A percentile compares a stretch with the other conserved stretches of the same genome.
Evolutionary conservation across 2,113 vertebrate genomes (phyloP).

Genomic region (Amblyornis subalaris): DNA sequence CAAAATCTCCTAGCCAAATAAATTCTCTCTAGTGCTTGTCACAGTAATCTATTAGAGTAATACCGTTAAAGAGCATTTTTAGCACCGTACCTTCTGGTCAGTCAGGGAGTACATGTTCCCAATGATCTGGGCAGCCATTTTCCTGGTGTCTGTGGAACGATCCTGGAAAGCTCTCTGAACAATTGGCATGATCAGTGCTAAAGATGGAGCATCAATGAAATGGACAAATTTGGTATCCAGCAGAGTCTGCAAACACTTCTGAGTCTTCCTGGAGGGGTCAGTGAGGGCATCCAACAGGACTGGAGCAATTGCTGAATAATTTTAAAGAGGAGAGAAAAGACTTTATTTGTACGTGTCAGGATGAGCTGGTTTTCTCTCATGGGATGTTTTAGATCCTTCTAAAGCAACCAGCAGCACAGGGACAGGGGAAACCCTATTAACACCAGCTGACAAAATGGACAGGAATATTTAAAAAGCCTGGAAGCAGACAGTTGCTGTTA

Average conservation of each 20-base stretch:
- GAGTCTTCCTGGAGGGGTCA: constrained; percentile 91
- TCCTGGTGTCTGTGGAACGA: constrained; percentile 95
- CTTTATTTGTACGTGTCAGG: background rate
- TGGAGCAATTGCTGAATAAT: constrained; percentile 85
- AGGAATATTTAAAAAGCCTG: background rate
- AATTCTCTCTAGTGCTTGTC: background rate
- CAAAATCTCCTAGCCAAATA: background rate
- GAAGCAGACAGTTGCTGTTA: background rate
- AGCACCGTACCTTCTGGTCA: constrained; percentile 88
- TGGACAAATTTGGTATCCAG: constrained; percentile 98
- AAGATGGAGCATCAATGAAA: constrained; percentile 95
- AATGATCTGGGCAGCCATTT: constrained; percentile 99
- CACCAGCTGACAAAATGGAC: background rate
- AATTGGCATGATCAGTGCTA: constrained; percentile 98
- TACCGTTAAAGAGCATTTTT: background rate
- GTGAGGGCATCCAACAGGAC: constrained; percentile 94
- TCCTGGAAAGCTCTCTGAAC: constrained; percentile 98
- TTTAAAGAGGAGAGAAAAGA: background rate
- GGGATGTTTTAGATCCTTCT: background rate
- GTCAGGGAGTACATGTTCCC: constrained; percentile 99
- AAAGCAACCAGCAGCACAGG: background rate
- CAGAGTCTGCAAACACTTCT: constrained; percentile 92
- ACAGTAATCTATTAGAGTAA: background rate
- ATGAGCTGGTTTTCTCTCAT: background rate
- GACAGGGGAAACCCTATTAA: background rate